These are phyloP conservation scores for Diadophis punctatus DNA, from an alignment of 2,113 vertebrate genomes.

Conservation along the genomic window DNA sequence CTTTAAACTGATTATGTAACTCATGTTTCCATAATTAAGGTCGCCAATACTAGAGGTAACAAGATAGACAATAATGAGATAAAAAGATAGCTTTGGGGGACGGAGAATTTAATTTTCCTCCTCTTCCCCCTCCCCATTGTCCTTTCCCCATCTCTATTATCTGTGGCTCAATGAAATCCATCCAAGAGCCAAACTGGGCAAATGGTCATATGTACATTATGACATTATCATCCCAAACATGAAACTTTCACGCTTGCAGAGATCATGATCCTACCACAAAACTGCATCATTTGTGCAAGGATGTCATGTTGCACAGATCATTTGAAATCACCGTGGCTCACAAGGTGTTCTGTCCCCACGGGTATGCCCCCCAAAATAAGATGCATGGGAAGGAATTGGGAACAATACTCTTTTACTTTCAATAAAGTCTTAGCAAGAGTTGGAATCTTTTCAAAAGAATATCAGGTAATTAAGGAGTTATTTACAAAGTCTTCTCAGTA, in stretches of 20 bases:
- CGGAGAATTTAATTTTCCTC: not conserved
- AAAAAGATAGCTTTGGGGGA: not conserved
- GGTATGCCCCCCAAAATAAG: no score
- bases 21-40: not conserved
- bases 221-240: not conserved
- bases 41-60: not conserved
- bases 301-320: not conserved
- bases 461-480: no score
- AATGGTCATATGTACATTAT: not conserved
- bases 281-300: not conserved
- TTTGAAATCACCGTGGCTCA: not conserved
- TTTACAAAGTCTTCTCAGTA: no score
- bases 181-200: not conserved
- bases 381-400: no score
- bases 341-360: no score
- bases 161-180: not conserved
- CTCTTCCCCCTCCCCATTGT: not conserved
- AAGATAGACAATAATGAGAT: not conserved
- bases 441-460: no score
- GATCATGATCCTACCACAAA: not conserved
- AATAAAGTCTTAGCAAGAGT: no score
- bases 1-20: not conserved
- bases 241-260: not conserved
- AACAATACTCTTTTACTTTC: no score
- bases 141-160: not conserved